These are phyloP conservation scores for Microplitis mediator DNA, from an alignment of 1,140 invertebrate genomes.

Conservation along the genomic window DNA sequence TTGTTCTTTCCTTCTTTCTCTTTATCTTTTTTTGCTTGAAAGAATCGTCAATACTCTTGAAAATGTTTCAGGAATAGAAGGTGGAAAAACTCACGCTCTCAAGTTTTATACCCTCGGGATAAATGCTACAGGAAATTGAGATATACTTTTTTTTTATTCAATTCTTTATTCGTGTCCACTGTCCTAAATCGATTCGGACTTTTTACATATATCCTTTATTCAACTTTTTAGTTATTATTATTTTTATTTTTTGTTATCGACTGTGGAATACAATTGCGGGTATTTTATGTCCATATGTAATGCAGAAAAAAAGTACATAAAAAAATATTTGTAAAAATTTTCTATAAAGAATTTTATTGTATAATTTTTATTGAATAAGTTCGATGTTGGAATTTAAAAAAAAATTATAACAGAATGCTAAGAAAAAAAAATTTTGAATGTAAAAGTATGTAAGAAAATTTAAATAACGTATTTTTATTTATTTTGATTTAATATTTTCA, in stretches of 20 bases:
- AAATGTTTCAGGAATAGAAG: background rate
- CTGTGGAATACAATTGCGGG: too few species aligned
- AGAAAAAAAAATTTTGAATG: too few species aligned
- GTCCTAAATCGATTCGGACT: background rate
- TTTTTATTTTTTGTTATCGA: too few species aligned
- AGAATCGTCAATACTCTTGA: constrained; percentile 11
- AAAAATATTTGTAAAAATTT: too few species aligned
- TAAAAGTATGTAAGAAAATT: background rate
- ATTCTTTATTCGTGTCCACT: constrained; percentile 2
- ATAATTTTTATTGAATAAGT: too few species aligned
- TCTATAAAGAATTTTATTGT: too few species aligned
- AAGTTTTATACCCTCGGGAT: background rate
- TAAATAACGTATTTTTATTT: background rate
- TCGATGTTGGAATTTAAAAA: too few species aligned
- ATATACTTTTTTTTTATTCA: background rate
- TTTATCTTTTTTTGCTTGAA: background rate
- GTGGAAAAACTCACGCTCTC: constrained; percentile 12
- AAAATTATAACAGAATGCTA: too few species aligned
- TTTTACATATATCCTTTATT: background rate
- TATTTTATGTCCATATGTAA: too few species aligned
- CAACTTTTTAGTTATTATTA: too few species aligned
- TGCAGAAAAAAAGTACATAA: too few species aligned
- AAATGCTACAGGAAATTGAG: constrained; percentile 19
- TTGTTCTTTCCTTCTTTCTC: background rate
- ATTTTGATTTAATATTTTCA: background rate